phyloP scores from a whole-genome alignment of 2,888 invertebrate species.

The Vesta saturnalis region DNA sequence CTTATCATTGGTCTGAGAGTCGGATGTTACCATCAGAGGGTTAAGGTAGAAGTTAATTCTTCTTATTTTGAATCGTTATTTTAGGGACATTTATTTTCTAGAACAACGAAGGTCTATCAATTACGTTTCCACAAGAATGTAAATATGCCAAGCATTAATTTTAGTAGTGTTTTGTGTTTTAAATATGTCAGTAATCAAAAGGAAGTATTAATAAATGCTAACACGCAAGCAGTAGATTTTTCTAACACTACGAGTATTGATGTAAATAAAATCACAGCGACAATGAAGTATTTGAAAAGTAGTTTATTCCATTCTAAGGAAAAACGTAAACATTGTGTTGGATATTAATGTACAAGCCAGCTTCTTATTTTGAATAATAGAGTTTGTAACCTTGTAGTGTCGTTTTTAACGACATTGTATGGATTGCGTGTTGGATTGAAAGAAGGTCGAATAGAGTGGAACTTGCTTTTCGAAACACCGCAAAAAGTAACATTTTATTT shows the following conservation, averaged over 20 bases:
- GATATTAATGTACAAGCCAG: too few species aligned
- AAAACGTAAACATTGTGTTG: neutral
- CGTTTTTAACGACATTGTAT: constrained; percentile 30
- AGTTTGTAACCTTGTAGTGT: constrained; percentile 37
- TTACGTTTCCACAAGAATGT: too few species aligned
- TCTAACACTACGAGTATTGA: neutral
- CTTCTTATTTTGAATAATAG: constrained; percentile 17
- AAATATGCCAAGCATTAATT: neutral
- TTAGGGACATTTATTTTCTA: too few species aligned
- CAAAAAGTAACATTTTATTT: constrained; percentile 48
- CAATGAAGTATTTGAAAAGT: too few species aligned
- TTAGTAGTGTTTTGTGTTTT: neutral
- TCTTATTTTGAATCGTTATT: too few species aligned
- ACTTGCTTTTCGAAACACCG: constrained; percentile 34
- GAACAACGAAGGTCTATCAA: too few species aligned
- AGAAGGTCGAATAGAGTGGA: constrained; percentile 39
- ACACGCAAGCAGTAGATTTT: neutral
- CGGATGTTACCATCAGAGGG: too few species aligned
- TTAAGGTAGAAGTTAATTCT: too few species aligned
- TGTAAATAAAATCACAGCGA: neutral
- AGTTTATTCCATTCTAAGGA: too few species aligned
- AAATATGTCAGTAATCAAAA: neutral
- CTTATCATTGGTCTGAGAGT: too few species aligned
- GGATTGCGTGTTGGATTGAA: constrained; percentile 33
- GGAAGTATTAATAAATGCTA: too few species aligned